Evolutionary conservation across 2,888 invertebrate genomes (phyloP).

Genomic region (Atethmia centrago): DNA sequence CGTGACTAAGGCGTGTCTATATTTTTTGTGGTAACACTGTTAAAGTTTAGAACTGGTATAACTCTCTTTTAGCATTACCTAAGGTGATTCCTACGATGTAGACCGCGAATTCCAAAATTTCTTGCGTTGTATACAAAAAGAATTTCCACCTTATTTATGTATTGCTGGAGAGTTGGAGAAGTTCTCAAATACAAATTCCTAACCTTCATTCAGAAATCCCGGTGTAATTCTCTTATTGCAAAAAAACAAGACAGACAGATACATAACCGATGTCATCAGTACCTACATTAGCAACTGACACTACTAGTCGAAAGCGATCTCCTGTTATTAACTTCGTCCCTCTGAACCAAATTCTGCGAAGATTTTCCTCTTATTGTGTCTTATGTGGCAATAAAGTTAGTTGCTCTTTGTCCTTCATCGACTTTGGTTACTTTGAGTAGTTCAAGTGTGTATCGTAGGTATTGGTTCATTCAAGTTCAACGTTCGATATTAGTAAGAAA

Average conservation of each 20-base stretch:
- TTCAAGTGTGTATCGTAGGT: slow-evolving; percentile 5
- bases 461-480: background rate
- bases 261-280: background rate
- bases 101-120: too few species aligned
- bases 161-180: background rate
- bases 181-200: background rate
- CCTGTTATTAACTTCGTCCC: slow-evolving; percentile 39
- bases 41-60: too few species aligned
- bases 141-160: too few species aligned
- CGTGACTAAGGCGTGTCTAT: too few species aligned
- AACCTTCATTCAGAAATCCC: background rate
- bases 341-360: background rate
- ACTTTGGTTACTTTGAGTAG: slow-evolving; percentile 20
- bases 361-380: slow-evolving; percentile 28
- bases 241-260: background rate
- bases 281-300: background rate
- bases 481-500: background rate
- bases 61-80: too few species aligned
- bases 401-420: slow-evolving; percentile 16
- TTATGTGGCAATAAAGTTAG: slow-evolving; percentile 22
- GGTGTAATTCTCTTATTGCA: background rate
- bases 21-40: too few species aligned
- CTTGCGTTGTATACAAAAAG: background rate
- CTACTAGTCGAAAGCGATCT: background rate
- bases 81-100: too few species aligned